Evolutionary conservation across 64 coral and sea anemone genomes (phyloP).

Genomic region (Pocillopora verrucosa): DNA sequence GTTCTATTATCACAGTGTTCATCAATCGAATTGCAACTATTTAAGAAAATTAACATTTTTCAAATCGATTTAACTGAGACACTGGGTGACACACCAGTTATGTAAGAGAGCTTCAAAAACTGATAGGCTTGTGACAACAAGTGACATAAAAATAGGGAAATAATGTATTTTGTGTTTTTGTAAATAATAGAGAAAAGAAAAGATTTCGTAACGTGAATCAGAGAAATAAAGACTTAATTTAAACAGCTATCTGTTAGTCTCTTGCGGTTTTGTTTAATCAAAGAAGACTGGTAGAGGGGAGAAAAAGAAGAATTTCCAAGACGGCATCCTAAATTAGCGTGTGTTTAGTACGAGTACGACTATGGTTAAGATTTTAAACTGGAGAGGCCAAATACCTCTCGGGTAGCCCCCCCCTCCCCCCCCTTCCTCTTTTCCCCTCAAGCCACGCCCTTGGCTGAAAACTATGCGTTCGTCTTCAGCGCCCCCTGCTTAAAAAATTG

Average conservation of each 20-base stretch:
- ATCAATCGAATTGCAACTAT: neutral
- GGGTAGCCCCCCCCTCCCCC: neutral
- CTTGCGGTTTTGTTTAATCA: neutral
- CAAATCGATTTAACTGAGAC: neutral
- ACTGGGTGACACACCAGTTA: neutral
- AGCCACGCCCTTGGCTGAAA: too few species aligned
- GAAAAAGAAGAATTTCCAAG: too few species aligned
- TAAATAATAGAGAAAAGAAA: conserved; percentile 9
- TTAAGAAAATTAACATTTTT: neutral
- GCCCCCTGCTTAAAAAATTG: too few species aligned
- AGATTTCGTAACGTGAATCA: neutral
- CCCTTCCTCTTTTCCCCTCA: neutral
- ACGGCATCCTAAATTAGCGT: too few species aligned
- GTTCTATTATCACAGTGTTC: neutral
- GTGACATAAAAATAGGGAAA: conserved; percentile 15
- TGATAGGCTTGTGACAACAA: neutral
- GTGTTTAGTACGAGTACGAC: neutral
- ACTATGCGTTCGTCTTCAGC: too few species aligned
- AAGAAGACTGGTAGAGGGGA: neutral
- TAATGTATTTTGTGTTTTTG: conserved; percentile 40
- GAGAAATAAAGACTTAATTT: conserved; percentile 11
- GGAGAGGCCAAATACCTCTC: neutral
- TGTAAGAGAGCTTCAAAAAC: neutral
- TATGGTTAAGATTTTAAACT: neutral
- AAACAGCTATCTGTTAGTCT: neutral